Percentiles rank a stretch among this genome's conserved stretches.
Evolutionary conservation across 2,888 invertebrate genomes (phyloP).

Genomic region (Strigamia maritima): DNA sequence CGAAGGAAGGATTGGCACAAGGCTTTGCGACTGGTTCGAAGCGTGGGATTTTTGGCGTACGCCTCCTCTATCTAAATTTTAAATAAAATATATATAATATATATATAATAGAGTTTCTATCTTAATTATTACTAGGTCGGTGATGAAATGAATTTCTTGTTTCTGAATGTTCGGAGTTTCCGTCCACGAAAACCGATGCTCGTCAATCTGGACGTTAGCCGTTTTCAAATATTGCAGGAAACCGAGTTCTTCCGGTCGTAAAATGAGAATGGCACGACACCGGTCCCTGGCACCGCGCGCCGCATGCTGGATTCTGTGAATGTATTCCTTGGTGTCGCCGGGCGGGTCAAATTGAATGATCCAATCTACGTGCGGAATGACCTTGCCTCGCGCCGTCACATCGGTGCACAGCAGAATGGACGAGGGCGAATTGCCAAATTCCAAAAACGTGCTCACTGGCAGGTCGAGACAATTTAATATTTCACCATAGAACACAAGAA

Average conservation of each 20-base stretch:
- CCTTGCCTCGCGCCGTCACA: conserved; percentile 92
- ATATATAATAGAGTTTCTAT: neutral
- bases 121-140: neutral
- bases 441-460: conserved; percentile 94
- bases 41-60: conserved; percentile 88
- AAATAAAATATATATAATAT: conserved; percentile 43
- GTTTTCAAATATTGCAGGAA: conserved; percentile 90
- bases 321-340: conserved; percentile 99
- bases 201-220: conserved; percentile 89
- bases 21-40: conserved; percentile 92
- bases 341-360: conserved; percentile 99
- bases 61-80: conserved; percentile 83
- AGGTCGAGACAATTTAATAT: conserved; percentile 95
- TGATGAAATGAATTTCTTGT: conserved; percentile 69
- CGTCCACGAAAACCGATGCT: conserved; percentile 96
- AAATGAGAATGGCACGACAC: conserved; percentile 87
- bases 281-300: conserved; percentile 90
- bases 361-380: conserved; percentile 98
- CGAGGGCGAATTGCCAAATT: conserved; percentile 92
- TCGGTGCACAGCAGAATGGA: conserved; percentile 95
- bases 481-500: conserved; percentile 96
- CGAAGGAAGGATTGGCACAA: conserved; percentile 94
- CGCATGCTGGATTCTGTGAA: conserved; percentile 95
- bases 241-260: conserved; percentile 91
- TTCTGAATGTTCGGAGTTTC: conserved; percentile 95